Percentiles rank a stretch among this genome's conserved stretches.
These are phyloP conservation scores for Hemaris fuciformis DNA, from an alignment of 2,888 invertebrate species.

Conservation along the genomic window DNA sequence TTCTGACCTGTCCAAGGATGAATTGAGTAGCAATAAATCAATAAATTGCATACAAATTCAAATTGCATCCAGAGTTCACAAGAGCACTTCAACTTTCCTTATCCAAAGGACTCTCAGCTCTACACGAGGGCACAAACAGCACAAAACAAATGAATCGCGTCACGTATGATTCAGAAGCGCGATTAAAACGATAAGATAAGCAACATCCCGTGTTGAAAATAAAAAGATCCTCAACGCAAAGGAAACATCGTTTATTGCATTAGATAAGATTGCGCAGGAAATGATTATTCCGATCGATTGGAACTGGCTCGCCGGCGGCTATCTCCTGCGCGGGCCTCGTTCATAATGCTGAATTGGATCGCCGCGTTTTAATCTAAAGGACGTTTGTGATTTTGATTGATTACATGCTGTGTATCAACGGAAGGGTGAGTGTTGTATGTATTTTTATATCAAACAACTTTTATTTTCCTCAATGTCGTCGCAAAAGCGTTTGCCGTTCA, in stretches of 20 bases:
- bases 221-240: constrained; percentile 1
- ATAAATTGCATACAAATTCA: not conserved
- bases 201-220: constrained; percentile 10
- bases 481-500: too few relatives aligned
- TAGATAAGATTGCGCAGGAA: constrained; percentile 11
- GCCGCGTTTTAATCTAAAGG: not conserved
- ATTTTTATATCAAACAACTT: not conserved
- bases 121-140: too few relatives aligned
- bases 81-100: too few relatives aligned
- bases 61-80: too few relatives aligned
- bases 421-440: too few relatives aligned
- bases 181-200: constrained; percentile 13
- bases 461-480: too few relatives aligned
- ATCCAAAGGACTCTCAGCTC: too few relatives aligned
- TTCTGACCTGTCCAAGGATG: too few relatives aligned
- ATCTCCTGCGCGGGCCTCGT: not conserved
- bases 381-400: too few relatives aligned
- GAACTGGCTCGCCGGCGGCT: not conserved
- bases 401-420: too few relatives aligned
- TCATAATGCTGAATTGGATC: not conserved
- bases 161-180: constrained; percentile 20
- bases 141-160: constrained; percentile 18
- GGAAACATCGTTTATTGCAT: constrained; percentile 12
- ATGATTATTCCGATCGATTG: constrained; percentile 5
- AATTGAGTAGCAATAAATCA: too few relatives aligned